Conservation (phyloP, 2,888 invertebrate genomes). For the Platycheirus albimanus region DNA sequence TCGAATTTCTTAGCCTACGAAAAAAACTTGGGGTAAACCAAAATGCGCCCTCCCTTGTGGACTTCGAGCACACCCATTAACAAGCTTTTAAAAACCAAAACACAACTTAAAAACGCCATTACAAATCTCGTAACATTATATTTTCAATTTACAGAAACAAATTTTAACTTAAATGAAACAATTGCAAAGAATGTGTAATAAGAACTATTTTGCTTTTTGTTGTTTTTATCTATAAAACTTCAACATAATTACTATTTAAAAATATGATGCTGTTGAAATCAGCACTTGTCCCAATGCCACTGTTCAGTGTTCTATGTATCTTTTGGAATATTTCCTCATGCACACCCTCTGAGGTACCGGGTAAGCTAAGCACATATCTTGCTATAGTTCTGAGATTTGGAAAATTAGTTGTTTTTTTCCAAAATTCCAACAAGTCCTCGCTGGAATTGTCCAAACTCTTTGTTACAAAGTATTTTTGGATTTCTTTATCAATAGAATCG, state of each 20-base stretch:
- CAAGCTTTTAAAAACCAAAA: too few species aligned
- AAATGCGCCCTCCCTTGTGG: too few species aligned
- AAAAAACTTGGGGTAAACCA: too few species aligned
- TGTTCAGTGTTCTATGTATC: conserved; percentile 34
- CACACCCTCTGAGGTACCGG: conserved; percentile 58
- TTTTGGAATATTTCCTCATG: conserved; percentile 52
- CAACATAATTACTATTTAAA: conserved; percentile 53
- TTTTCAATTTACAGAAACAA: conserved; percentile 47
- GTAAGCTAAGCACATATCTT: conserved; percentile 50
- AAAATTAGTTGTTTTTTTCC: conserved; percentile 52
- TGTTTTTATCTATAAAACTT: conserved; percentile 25
- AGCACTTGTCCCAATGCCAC: conserved; percentile 33
- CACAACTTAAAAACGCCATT: too few species aligned
- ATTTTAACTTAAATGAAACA: conserved; percentile 17
- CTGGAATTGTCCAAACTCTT: conserved; percentile 58
- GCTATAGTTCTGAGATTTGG: conserved; percentile 44
- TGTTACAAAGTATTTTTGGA: conserved; percentile 43
- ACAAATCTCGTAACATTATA: conserved; percentile 50
- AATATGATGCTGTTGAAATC: conserved; percentile 57
- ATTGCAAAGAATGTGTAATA: conserved; percentile 31
- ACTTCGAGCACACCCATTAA: too few species aligned
- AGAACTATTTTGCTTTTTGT: too few species aligned
- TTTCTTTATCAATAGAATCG: conserved; percentile 45
- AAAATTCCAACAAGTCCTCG: conserved; percentile 53
- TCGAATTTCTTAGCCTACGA: too few species aligned